Conservation (phyloP, 2,888 invertebrate species). For the Petrophora chlorosata region DNA sequence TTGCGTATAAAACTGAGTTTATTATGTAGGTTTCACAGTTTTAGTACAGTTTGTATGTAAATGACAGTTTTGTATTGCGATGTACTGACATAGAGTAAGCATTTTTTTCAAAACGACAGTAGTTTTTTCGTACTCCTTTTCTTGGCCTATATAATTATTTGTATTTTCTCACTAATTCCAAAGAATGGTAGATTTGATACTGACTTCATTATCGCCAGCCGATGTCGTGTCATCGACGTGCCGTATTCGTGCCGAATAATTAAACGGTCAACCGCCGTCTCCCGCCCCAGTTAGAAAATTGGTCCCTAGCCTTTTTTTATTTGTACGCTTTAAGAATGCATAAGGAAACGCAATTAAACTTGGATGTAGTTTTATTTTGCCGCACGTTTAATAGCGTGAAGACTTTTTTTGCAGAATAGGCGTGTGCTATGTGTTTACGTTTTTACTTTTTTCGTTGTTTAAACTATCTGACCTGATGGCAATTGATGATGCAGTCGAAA, state of each 20-base stretch:
- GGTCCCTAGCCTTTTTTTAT: conserved; percentile 43
- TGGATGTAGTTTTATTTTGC: neutral
- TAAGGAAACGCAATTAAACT: conserved; percentile 25
- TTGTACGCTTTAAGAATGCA: conserved; percentile 34
- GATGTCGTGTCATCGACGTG: conserved; percentile 53
- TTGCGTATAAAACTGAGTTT: no score
- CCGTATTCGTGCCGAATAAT: conserved; percentile 70
- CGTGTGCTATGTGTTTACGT: no score
- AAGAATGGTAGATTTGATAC: conserved; percentile 7
- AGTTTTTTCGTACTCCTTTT: neutral
- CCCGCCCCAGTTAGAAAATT: conserved; percentile 64
- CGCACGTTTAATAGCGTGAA: neutral
- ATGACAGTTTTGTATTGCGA: no score
- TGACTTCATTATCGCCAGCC: conserved; percentile 2
- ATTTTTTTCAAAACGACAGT: no score
- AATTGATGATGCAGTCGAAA: no score
- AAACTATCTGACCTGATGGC: no score
- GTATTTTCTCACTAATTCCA: neutral
- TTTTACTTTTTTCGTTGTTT: no score
- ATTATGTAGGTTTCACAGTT: no score
- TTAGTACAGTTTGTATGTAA: no score
- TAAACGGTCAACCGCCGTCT: conserved; percentile 71
- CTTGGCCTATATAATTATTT: neutral
- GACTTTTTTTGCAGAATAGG: neutral
- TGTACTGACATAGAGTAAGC: no score